Evolutionary conservation across 2,113 vertebrate species (phyloP).

Genomic region (Rhinichthys klamathensis): DNA sequence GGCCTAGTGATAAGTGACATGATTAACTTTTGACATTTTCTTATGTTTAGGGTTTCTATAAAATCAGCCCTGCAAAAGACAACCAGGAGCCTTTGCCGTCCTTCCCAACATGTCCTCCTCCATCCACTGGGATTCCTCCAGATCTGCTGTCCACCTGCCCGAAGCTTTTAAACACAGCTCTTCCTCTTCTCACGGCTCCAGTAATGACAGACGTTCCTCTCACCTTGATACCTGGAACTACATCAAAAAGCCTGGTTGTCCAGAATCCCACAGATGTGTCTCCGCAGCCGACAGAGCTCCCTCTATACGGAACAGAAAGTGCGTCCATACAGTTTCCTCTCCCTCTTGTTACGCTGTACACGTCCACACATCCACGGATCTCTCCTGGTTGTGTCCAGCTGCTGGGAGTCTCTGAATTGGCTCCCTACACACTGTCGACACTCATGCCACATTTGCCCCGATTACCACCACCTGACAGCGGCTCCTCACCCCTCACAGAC

Average conservation of each 20-base stretch:
- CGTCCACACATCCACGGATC: slow-evolving; percentile 17
- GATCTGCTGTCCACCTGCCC: neutral
- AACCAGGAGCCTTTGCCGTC: neutral
- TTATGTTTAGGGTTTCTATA: neutral
- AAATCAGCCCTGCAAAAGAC: neutral
- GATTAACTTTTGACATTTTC: neutral
- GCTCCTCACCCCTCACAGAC: slow-evolving; percentile 3
- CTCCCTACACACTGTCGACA: slow-evolving; percentile 57
- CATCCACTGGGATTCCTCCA: neutral
- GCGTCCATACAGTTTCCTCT: neutral
- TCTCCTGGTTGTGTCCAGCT: slow-evolving; percentile 50
- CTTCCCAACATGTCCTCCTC: too few relatives aligned
- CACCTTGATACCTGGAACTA: neutral
- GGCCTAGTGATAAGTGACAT: too few relatives aligned
- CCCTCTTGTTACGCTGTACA: neutral
- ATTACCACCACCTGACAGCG: neutral
- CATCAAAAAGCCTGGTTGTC: neutral
- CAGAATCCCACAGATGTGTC: neutral
- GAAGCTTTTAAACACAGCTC: neutral
- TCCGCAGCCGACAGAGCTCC: neutral
- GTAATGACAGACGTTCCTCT: neutral
- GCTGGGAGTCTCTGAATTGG: slow-evolving; percentile 61
- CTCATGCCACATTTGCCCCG: slow-evolving; percentile 47
- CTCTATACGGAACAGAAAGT: neutral
- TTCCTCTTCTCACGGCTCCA: neutral